These are phyloP conservation scores for Seriola quinqueradiata DNA, from an alignment of 2,113 vertebrate species.

Conservation along the genomic window DNA sequence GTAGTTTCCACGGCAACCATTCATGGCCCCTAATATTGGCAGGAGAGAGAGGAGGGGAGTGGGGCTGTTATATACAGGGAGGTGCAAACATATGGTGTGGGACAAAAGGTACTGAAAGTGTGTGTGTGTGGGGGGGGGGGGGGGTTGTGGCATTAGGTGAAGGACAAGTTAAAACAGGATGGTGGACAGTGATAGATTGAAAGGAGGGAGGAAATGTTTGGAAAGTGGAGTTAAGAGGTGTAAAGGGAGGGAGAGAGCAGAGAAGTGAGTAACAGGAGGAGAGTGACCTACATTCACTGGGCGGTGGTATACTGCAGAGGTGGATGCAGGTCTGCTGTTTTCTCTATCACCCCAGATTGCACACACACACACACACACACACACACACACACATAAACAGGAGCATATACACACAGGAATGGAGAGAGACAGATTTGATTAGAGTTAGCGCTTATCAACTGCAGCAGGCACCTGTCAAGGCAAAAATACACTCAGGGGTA, in stretches of 20 bases:
- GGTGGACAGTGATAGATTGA: background rate
- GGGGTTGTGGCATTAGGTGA: conserved; percentile 19
- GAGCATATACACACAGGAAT: conserved; percentile 5
- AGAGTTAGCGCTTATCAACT: conserved; percentile 18
- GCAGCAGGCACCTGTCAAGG: conserved; percentile 35
- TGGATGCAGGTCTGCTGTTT: conserved; percentile 65
- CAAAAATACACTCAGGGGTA: conserved; percentile 10
- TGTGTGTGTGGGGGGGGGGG: too few species aligned
- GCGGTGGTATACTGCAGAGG: conserved; percentile 64
- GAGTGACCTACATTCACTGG: conserved; percentile 76
- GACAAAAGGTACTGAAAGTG: conserved; percentile 38
- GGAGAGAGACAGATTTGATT: conserved; percentile 24
- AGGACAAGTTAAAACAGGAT: conserved; percentile 15
- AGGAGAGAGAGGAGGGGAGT: conserved; percentile 34
- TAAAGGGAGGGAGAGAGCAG: conserved; percentile 39
- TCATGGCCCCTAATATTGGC: conserved; percentile 70
- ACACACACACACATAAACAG: background rate
- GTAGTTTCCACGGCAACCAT: conserved; percentile 86
- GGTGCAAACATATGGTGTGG: conserved; percentile 68
- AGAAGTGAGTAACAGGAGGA: conserved; percentile 37
- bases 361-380: background rate
- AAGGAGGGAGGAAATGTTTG: conserved; percentile 9
- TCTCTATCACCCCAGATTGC: conserved; percentile 20
- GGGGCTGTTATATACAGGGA: conserved; percentile 41
- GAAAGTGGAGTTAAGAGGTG: conserved; percentile 30